Conservation (phyloP, 2,888 invertebrate genomes). For the Drosophila fungiperda region DNA sequence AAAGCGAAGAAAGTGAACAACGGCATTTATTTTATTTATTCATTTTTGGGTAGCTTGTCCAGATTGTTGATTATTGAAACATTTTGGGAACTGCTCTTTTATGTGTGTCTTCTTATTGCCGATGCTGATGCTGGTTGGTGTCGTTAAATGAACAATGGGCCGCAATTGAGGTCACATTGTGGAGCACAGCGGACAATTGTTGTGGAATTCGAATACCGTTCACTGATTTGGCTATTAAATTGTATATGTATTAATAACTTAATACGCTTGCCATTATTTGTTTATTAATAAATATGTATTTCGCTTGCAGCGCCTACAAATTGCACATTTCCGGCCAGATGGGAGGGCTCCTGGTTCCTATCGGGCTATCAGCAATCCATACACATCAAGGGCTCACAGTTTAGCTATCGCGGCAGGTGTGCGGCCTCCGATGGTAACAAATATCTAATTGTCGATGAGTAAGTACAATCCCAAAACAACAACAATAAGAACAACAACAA, state of each 20-base stretch:
- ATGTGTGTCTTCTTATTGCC: constrained; percentile 38
- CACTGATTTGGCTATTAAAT: constrained; percentile 55
- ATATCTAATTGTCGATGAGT: constrained; percentile 95
- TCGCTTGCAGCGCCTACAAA: constrained; percentile 86
- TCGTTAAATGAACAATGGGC: constrained; percentile 74
- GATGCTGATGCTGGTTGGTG: constrained; percentile 19
- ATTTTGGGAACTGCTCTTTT: constrained; percentile 55
- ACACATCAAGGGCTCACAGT: constrained; percentile 91
- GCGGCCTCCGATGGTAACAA: constrained; percentile 94
- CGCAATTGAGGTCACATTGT: constrained; percentile 70
- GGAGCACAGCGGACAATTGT: constrained; percentile 41
- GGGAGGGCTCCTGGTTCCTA: constrained; percentile 96
- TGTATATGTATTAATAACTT: constrained; percentile 59
- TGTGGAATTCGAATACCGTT: constrained; percentile 51
- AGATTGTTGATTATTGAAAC: constrained; percentile 46
- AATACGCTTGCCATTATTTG: constrained; percentile 20
- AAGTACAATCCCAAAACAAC: constrained; percentile 86
- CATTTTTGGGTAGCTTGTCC: constrained; percentile 15
- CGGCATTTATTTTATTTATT: constrained; percentile 15
- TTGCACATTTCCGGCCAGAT: constrained; percentile 92
- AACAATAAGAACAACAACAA: neutral
- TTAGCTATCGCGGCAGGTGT: constrained; percentile 94
- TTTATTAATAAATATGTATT: constrained; percentile 25
- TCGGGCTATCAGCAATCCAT: constrained; percentile 95
- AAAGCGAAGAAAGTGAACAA: constrained; percentile 50